phyloP scores from a whole-genome alignment of 2,888 invertebrate genomes.

The Crocallis elinguaria region DNA sequence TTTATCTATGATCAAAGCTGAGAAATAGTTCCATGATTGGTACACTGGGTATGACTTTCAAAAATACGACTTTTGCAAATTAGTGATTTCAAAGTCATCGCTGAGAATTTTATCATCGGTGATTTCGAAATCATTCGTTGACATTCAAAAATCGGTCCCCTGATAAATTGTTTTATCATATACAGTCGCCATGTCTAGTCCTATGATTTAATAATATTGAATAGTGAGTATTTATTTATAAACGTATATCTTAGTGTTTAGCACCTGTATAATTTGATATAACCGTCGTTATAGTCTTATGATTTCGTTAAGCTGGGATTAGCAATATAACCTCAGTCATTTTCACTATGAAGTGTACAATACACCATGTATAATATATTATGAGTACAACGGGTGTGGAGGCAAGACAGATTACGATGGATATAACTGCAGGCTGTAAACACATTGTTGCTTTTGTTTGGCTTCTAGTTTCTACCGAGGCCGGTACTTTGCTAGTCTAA shows the following conservation, averaged over 20 bases:
- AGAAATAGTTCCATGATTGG: no score
- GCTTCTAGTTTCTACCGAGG: constrained; percentile 72
- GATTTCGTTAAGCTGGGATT: neutral
- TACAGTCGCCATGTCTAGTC: no score
- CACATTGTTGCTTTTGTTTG: constrained; percentile 52
- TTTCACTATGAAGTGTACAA: neutral
- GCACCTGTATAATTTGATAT: neutral
- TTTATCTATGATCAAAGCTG: no score
- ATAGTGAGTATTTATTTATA: no score
- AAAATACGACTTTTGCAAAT: no score
- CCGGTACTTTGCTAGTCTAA: constrained; percentile 54
- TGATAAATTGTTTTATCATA: no score
- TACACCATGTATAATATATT: neutral
- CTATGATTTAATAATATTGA: no score
- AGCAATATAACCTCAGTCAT: neutral
- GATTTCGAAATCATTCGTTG: no score
- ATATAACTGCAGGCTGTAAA: constrained; percentile 52
- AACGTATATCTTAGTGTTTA: neutral
- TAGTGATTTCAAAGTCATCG: no score
- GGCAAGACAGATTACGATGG: constrained; percentile 45
- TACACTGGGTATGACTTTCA: no score
- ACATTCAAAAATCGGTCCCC: no score
- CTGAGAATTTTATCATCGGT: no score
- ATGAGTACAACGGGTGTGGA: neutral
- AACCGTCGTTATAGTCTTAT: neutral